Evolutionary conservation across 2,797 vertebrate species (phyloP).

Genomic region (Meda fulgida): DNA sequence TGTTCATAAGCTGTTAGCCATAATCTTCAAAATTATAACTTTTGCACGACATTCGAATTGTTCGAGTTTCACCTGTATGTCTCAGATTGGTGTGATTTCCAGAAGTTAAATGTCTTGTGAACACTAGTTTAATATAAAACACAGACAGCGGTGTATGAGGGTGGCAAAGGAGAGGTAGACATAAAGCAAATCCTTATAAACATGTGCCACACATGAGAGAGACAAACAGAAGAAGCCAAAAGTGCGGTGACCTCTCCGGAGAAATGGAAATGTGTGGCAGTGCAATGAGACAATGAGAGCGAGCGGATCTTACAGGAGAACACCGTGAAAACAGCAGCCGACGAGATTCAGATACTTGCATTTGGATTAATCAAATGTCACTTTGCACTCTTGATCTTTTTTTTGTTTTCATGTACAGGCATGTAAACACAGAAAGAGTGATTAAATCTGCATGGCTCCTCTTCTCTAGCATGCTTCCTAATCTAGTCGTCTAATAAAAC

Average conservation of each 20-base stretch:
- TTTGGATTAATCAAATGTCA: not conserved
- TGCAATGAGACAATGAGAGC: slow-evolving; percentile 63
- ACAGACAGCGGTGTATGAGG: not conserved
- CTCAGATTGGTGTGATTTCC: not conserved
- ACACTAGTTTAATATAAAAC: not conserved
- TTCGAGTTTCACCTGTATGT: not conserved
- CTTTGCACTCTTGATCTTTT: not conserved
- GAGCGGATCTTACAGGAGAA: slow-evolving; percentile 62
- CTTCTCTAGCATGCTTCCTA: not conserved
- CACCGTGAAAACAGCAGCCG: slow-evolving; percentile 35
- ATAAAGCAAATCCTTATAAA: not conserved
- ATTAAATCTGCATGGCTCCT: not conserved
- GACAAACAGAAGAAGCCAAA: slow-evolving; percentile 49
- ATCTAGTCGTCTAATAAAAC: not conserved
- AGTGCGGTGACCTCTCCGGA: slow-evolving; percentile 73
- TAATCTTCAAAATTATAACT: too few relatives aligned
- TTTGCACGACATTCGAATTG: too few relatives aligned
- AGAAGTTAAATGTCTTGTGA: not conserved
- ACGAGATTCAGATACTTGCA: not conserved
- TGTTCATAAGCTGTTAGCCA: too few relatives aligned
- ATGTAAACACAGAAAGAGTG: not conserved
- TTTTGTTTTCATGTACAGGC: not conserved
- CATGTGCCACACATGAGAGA: slow-evolving; percentile 10
- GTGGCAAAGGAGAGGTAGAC: not conserved
- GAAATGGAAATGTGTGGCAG: slow-evolving; percentile 74